These are phyloP conservation scores for Orcinus orca DNA, from an alignment of 2,113 vertebrate genomes.

Conservation along the genomic window DNA sequence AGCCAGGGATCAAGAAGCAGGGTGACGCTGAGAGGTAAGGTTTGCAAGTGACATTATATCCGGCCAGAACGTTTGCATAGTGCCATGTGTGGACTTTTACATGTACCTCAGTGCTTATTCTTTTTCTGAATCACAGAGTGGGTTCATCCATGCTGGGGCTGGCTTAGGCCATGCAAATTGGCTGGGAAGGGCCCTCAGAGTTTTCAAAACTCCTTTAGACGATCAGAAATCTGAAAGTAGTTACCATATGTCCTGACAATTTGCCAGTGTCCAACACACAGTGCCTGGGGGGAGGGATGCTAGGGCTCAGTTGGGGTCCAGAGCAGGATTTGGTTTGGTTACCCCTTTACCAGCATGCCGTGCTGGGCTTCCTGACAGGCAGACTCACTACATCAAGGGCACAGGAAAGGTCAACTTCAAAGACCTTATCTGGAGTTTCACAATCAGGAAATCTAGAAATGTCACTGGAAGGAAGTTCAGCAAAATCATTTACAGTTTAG, in stretches of 20 bases:
- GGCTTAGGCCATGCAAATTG: neutral
- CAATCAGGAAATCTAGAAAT: neutral
- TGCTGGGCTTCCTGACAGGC: neutral
- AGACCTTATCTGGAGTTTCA: neutral
- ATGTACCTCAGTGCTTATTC: neutral
- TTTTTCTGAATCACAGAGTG: neutral
- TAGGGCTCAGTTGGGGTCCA: neutral
- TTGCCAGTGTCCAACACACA: neutral
- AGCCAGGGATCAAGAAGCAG: neutral
- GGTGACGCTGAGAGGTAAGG: neutral
- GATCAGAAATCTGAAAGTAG: neutral
- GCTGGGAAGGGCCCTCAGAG: neutral
- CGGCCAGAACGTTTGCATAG: neutral
- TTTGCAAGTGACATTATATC: neutral
- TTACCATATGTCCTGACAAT: neutral
- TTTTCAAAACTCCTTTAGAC: neutral
- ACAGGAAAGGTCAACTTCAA: neutral
- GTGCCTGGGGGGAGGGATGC: neutral
- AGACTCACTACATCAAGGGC: neutral
- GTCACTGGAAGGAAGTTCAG: neutral
- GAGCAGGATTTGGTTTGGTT: neutral
- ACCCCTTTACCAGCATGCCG: neutral
- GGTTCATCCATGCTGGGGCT: neutral
- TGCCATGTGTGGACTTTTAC: neutral
- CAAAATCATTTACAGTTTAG: neutral